Evolutionary conservation across 2,797 vertebrate species (phyloP).

Genomic region (Uromys caudimaculatus): DNA sequence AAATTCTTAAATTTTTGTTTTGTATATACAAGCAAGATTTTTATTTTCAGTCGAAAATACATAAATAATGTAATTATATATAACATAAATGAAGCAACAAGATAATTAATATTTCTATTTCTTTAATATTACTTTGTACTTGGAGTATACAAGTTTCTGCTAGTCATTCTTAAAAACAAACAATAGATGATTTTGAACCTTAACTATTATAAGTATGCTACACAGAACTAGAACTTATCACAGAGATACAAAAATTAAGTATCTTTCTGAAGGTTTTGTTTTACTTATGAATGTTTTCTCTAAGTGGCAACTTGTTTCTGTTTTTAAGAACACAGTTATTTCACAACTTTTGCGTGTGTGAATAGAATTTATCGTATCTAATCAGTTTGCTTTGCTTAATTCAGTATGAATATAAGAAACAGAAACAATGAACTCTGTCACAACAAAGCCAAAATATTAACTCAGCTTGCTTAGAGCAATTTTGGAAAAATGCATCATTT

Average conservation of each 20-base stretch:
- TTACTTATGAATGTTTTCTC: neutral
- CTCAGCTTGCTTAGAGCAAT: neutral
- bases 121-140: neutral
- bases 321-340: neutral
- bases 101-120: neutral
- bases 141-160: neutral
- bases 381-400: neutral
- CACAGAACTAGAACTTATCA: neutral
- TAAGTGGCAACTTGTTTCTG: neutral
- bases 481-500: neutral
- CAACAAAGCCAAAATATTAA: neutral
- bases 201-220: neutral
- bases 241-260: neutral
- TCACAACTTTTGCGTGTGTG: neutral
- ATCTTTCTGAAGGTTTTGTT: neutral
- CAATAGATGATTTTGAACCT: neutral
- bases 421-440: neutral
- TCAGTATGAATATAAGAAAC: neutral
- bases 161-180: neutral
- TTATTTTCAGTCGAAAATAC: neutral
- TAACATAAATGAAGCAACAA: neutral
- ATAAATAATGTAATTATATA: neutral
- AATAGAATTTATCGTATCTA: neutral
- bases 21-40: neutral
- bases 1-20: neutral